A percentile compares a stretch with the other conserved stretches of the same genome.
These are phyloP conservation scores for Stichodactyla helianthus DNA, from an alignment of 64 coral and sea anemone genomes.

Conservation along the genomic window DNA sequence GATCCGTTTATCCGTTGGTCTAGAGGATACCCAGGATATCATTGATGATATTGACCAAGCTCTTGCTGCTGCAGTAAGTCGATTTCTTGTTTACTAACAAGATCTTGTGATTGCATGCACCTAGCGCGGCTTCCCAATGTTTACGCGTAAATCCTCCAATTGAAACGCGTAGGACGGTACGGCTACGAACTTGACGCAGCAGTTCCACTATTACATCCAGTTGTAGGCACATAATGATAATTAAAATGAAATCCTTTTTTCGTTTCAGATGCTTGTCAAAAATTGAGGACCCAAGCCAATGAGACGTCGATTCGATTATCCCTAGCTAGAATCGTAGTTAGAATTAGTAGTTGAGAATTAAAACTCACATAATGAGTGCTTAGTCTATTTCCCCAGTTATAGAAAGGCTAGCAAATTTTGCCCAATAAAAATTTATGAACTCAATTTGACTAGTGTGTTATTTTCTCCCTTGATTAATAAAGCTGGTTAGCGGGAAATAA, in stretches of 20 bases:
- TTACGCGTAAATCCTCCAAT: too few species aligned
- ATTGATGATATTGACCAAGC: conserved; percentile 92
- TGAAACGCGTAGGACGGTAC: too few species aligned
- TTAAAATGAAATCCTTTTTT: not conserved
- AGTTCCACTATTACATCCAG: too few species aligned
- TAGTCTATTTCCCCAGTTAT: too few species aligned
- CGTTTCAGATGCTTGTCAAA: conserved; percentile 7
- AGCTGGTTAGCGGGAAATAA: too few species aligned
- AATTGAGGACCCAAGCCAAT: not conserved
- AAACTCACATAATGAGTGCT: too few species aligned
- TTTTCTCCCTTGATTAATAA: too few species aligned
- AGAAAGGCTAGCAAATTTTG: too few species aligned
- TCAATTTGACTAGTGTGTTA: too few species aligned
- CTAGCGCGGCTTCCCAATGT: not conserved
- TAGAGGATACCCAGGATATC: conserved; percentile 84
- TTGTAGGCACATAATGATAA: not conserved
- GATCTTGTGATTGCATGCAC: not conserved
- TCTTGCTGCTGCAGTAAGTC: conserved; percentile 68
- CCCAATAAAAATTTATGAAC: too few species aligned
- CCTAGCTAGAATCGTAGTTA: not conserved
- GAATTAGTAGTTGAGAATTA: not conserved
- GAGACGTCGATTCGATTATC: not conserved
- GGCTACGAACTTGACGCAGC: too few species aligned
- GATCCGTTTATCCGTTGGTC: conserved; percentile 92
- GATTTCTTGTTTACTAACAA: not conserved